Evolutionary conservation across 1,140 invertebrate genomes (phyloP).

Genomic region (Listronotus oregonensis): DNA sequence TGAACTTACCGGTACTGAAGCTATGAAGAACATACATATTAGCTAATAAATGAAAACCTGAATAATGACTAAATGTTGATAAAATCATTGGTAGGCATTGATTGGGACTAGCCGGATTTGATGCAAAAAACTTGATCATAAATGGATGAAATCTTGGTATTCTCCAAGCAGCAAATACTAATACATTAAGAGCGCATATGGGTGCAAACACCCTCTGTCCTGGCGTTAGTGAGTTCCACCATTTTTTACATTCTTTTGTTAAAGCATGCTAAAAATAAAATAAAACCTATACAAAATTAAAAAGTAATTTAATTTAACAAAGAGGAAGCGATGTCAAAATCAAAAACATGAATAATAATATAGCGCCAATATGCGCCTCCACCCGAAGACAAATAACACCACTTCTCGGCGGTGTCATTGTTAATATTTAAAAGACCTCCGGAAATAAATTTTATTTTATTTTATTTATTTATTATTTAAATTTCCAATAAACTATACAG

Average conservation of each 20-base stretch:
- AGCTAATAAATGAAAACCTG: slow-evolving; percentile 79
- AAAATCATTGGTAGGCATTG: slow-evolving; percentile 87
- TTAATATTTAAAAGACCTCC: too few relatives aligned
- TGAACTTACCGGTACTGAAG: slow-evolving; percentile 66
- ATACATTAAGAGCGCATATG: slow-evolving; percentile 77
- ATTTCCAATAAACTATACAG: too few relatives aligned
- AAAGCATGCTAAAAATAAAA: slow-evolving; percentile 58
- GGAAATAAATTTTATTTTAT: too few relatives aligned
- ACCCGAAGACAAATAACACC: too few relatives aligned
- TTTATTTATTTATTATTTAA: too few relatives aligned
- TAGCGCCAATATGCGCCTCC: too few relatives aligned
- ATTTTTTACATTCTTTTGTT: slow-evolving; percentile 65
- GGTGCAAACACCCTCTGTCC: slow-evolving; percentile 81
- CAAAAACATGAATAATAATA: too few relatives aligned
- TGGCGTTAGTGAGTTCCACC: slow-evolving; percentile 76
- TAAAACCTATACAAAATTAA: slow-evolving; percentile 7
- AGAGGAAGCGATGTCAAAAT: too few relatives aligned
- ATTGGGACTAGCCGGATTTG: slow-evolving; percentile 73
- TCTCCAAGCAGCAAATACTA: slow-evolving; percentile 85
- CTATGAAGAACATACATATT: slow-evolving; percentile 97
- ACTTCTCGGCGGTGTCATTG: too few relatives aligned
- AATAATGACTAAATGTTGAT: slow-evolving; percentile 92
- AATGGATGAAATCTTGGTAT: slow-evolving; percentile 70
- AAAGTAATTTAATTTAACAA: too few relatives aligned
- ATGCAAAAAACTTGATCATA: slow-evolving; percentile 87